Evolutionary conservation across 2,797 vertebrate species (phyloP), one percentile per base, ranked within the genome.

Genomic region (Tympanoctomys barrerae): DNA sequence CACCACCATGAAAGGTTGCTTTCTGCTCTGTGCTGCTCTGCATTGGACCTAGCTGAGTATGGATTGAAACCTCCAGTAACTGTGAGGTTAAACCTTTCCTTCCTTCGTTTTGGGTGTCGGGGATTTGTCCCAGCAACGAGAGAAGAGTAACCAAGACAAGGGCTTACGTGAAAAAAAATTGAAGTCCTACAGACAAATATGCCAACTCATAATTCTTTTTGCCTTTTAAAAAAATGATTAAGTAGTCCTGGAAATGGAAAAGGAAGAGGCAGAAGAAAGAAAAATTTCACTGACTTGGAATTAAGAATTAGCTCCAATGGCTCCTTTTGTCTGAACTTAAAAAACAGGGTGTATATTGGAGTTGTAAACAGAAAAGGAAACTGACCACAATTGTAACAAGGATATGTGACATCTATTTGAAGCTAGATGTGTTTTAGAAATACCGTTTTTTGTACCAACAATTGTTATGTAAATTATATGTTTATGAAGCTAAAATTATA

Each of bases 301-400:
- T 80, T 77, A 64, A 59, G 39, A 86, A 33, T 88, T 91, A 68
- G 46, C 62, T 61, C 71, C n/a, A 24, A 49, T 78, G 91, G 42
- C 22, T 73, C 64, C 19, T 90, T 97, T 78, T 94, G 46, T 87
- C 64, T 83, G 80, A 61, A 79, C 77, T 52, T 42, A 62, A 81
- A 80, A 71, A 77, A 49, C 24, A 82, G 77, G 24, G 26, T n/a
- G 1, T 73, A 39, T 16, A 22, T 31, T n/a, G 61, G 36, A 68
- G 22, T 68, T 49, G 39, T 39, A 61, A 87, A 66, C 46, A 31
- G 33, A 49, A 70, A 66, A 16, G 31, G 16, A 59, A 64, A 42
- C 39, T 57, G 59, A 85, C 57, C 54, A 79, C 61, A 88, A 66
- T 42, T 66, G 33, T 36, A 46, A 33, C 21, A 39, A 73, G 62